phyloP scores from a whole-genome alignment of 2,888 invertebrate genomes.

The Pachymerium ferrugineum region DNA sequence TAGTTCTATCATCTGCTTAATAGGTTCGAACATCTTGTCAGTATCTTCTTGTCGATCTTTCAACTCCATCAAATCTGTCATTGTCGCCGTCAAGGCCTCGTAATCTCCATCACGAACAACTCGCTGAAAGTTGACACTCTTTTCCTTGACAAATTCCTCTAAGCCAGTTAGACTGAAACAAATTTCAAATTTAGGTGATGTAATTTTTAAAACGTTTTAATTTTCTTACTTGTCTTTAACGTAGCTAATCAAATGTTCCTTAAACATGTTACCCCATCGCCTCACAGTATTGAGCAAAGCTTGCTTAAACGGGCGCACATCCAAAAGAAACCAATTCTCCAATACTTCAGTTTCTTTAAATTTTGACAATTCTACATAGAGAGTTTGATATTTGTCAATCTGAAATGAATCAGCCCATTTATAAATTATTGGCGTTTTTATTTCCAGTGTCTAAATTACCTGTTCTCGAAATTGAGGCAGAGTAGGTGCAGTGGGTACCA shows the following conservation, averaged over 20 bases:
- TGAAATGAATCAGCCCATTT: conserved; percentile 48
- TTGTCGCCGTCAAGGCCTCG: conserved; percentile 78
- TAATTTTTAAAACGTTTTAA: too few species aligned
- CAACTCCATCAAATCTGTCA: conserved; percentile 87
- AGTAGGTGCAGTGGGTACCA: conserved; percentile 60
- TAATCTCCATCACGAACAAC: conserved; percentile 85
- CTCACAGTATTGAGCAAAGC: conserved; percentile 81
- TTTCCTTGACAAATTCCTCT: conserved; percentile 77
- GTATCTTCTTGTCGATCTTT: conserved; percentile 81
- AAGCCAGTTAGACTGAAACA: conserved; percentile 72
- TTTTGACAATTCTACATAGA: conserved; percentile 80
- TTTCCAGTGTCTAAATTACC: too few species aligned
- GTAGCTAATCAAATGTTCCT: conserved; percentile 83
- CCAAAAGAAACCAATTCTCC: conserved; percentile 84
- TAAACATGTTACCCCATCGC: conserved; percentile 95
- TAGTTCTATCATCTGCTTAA: conserved; percentile 86
- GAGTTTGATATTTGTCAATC: conserved; percentile 86
- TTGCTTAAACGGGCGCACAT: conserved; percentile 84
- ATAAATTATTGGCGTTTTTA: too few species aligned
- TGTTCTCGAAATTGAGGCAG: conserved; percentile 89
- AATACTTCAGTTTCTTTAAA: conserved; percentile 76
- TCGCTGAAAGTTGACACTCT: conserved; percentile 77
- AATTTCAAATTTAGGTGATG: too few species aligned
- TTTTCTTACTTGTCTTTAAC: conserved; percentile 74
- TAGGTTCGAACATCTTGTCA: conserved; percentile 92